These are phyloP conservation scores for Laterallus jamaicensis DNA, from an alignment of 2,113 vertebrate species.

Conservation along the genomic window DNA sequence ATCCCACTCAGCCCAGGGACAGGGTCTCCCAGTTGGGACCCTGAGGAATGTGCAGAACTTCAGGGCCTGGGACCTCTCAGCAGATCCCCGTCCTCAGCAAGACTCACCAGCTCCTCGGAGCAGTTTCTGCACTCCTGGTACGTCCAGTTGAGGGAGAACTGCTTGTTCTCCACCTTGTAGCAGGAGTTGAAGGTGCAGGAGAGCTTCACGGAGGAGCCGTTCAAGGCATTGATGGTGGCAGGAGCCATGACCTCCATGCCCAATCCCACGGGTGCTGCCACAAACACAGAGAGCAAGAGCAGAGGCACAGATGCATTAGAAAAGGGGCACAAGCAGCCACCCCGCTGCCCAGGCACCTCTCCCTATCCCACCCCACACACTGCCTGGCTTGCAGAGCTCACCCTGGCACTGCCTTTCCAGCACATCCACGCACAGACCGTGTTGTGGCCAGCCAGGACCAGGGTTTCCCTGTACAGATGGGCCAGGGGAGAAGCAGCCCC, in stretches of 20 bases:
- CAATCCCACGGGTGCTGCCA: conserved; percentile 65
- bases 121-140: conserved; percentile 87
- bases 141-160: conserved; percentile 96
- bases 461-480: neutral
- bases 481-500: neutral
- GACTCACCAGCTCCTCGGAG: conserved; percentile 88
- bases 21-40: neutral
- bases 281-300: neutral
- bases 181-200: conserved; percentile 93
- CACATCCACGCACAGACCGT: rapidly evolving
- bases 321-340: neutral
- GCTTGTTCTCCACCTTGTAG: conserved; percentile 89
- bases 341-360: neutral
- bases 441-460: neutral
- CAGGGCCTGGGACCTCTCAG: neutral
- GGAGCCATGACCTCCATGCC: conserved; percentile 89
- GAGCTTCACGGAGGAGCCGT: conserved; percentile 87
- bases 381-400: neutral
- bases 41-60: neutral
- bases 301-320: neutral
- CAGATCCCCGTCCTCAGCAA: neutral
- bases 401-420: neutral
- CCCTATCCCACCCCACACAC: neutral
- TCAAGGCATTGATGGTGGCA: conserved; percentile 80
- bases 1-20: neutral